Evolutionary conservation across 2,797 vertebrate genomes (phyloP), one percentile per base, ranked within the genome.

Genomic region (Brachyalestes nurse): DNA sequence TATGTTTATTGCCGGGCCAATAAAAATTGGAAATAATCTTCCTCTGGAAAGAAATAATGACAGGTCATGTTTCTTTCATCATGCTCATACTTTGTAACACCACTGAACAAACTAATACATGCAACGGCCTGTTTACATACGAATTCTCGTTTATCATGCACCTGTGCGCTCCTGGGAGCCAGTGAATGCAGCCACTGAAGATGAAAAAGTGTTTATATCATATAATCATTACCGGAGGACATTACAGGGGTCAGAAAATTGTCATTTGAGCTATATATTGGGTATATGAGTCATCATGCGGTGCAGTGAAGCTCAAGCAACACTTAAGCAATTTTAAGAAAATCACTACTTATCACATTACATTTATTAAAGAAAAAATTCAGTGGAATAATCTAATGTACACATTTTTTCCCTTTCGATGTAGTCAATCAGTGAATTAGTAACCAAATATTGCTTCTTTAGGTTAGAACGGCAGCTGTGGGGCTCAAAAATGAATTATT

Each of bases 1-100:
- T 49, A 61, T 49, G 17, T 64, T 79, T 72, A 40, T 42, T 78
- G 42, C 53, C 51, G 16, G 5, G 25, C 42, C 5, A 82, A 78
- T 75, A 77, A 57, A 53, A 28, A 45, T 6, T 6, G 47, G 19
- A 72, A 72, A 72, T 71, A 19, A 51, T 79, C 34, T 65, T 42
- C 9, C 2, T 8, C 6, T 49, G 25, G 17, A 53, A 51, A 65
- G 38, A 28, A 25, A 40, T 53, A 79, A 72, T 64, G 25, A 53
- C 13, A n/a, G 23, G 42, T 19, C 16, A n/a, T 55, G 10, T 55
- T 21, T 74, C 60, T 60, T 60, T 19, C 2, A 51, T 25, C 16
- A 14, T 34, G 16, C 5, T 53, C 34, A 42, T 58, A 40, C 17
- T 7, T 8, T 23, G 67, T 7, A 74, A 23, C 38, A 14, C 51